Evolutionary conservation across 2,797 vertebrate genomes (phyloP), one percentile per base, ranked within the genome.

Genomic region (Thalassophryne amazonica): DNA sequence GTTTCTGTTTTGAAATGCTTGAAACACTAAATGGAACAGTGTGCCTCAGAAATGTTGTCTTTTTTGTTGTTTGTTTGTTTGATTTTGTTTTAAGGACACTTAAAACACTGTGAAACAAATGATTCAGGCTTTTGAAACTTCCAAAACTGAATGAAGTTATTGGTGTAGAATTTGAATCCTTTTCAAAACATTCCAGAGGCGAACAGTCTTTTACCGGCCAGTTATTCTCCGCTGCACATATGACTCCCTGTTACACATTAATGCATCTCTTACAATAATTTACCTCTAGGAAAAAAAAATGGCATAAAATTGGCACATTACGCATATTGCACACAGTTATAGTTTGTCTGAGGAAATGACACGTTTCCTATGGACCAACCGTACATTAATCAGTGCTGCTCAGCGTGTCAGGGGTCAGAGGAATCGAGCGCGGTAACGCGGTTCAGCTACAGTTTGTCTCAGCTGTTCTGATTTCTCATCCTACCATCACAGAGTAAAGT

Each of bases 221-320:
- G 31, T 7, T 33, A 15, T 17, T 20, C 17, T 6, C 22, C 20
- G 16, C 45, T 76, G 60, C 22, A 64, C 68, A 66, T 59, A 64
- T 56, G 29, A 69, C 4, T 25, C 48, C 36, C 32, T 13, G 83
- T 85, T 86, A 78, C 5, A 75, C 51, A 83, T 86, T 84, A 81
- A 81, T 76, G 24, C 49, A 32, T 37, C 50, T 15, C 31, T 69
- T 37, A 60, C 56, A 90, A 88, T 89, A 70, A 84, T 84, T 86
- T 17, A 90, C 83, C 41, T 7, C 36, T 2, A 18, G n/a, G n/a
- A n/a, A n/a, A n/a, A 29, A 56, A 37, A 34, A 60, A 48, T 20
- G 17, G 11, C 10, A 16, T 30, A 15, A 1, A 7, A 30, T 11
- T 40, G 23, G 31, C 41, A 47, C 11, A 0, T 17, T 16, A 43